A percentile compares a stretch with the other conserved stretches of the same genome.
These are phyloP conservation scores for Squalus acanthias DNA, from an alignment of 2,797 vertebrate species.

Conservation along the genomic window DNA sequence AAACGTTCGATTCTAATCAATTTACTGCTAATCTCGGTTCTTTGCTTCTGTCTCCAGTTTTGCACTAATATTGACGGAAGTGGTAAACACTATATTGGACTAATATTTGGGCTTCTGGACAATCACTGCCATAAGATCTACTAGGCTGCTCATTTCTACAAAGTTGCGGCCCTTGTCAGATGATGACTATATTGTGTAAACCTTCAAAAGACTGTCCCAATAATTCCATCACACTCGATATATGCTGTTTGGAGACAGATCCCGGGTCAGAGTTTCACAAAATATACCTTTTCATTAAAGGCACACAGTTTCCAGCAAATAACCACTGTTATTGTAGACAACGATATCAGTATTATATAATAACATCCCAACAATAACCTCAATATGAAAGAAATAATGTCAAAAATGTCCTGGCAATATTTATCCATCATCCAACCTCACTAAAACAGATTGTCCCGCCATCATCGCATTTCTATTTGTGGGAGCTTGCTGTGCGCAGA, in stretches of 20 bases:
- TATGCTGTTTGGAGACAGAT: background rate
- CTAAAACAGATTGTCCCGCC: no score
- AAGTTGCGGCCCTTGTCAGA: background rate
- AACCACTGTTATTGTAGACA: background rate
- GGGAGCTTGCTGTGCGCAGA: background rate
- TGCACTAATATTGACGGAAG: background rate
- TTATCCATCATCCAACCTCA: background rate
- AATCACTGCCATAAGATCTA: background rate
- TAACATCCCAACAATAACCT: background rate
- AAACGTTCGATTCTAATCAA: background rate
- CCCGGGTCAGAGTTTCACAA: background rate
- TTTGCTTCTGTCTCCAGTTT: background rate
- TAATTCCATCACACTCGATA: no score
- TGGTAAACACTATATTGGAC: background rate
- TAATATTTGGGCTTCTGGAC: background rate
- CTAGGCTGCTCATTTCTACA: no score
- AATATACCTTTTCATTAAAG: background rate
- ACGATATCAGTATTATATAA: background rate
- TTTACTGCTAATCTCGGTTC: background rate
- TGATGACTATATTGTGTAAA: background rate
- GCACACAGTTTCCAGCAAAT: background rate
- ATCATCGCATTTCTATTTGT: background rate
- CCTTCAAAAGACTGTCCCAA: background rate
- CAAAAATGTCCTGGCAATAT: background rate
- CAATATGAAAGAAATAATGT: background rate